phyloP scores from a whole-genome alignment of 1,140 invertebrate species.

The Megalonaias nervosa region DNA sequence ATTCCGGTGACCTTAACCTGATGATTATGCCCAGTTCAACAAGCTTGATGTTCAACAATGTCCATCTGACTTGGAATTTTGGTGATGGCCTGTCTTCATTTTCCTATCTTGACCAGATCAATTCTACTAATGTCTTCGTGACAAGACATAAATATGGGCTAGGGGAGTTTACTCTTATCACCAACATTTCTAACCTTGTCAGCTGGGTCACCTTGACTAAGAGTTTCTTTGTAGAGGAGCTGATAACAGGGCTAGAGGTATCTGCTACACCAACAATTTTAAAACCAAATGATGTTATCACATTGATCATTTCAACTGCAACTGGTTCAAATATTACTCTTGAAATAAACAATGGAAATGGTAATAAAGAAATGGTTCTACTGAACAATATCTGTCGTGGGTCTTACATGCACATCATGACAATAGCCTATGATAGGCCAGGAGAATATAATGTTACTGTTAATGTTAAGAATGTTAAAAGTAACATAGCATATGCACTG shows the following conservation, averaged over 20 bases:
- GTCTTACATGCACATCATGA: constrained; percentile 2
- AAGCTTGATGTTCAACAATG: not conserved
- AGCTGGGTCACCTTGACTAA: constrained; percentile 15
- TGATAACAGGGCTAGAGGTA: constrained; percentile 23
- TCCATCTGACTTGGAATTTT: constrained; percentile 16
- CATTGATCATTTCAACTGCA: not conserved
- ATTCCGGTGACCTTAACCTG: not conserved
- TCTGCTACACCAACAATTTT: constrained; percentile 2
- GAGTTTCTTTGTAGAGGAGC: constrained; percentile 29
- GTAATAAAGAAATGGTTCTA: constrained; percentile 2
- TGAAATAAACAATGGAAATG: constrained; percentile 30
- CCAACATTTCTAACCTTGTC: constrained; percentile 39
- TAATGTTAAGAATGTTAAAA: constrained; percentile 17
- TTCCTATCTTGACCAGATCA: not conserved
- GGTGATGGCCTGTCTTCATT: constrained; percentile 25
- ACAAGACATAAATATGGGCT: constrained; percentile 25
- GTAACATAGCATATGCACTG: not conserved
- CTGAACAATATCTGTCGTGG: constrained; percentile 36
- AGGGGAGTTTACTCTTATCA: constrained; percentile 23
- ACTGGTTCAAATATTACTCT: constrained; percentile 37
- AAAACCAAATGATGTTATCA: constrained; percentile 8
- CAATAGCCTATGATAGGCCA: constrained; percentile 10
- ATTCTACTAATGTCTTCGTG: constrained; percentile 2
- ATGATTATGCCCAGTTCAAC: not conserved
- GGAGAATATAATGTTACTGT: constrained; percentile 19